Conservation (phyloP, 1,140 invertebrate species). For the Drosophila parvula region DNA sequence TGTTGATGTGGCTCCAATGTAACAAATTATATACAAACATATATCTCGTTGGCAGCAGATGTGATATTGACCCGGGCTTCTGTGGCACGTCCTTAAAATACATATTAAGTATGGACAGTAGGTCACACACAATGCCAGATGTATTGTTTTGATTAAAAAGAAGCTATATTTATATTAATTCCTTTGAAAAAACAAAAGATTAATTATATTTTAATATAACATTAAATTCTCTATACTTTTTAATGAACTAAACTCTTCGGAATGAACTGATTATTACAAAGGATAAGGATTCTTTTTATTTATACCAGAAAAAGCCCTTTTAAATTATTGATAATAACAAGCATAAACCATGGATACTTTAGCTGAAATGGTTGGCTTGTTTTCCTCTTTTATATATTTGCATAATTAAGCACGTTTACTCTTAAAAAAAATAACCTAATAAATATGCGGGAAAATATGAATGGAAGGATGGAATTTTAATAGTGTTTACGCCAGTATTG, state of each 20-base stretch:
- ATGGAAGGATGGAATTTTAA: too few relatives aligned
- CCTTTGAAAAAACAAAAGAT: neutral
- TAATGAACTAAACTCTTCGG: neutral
- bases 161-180: neutral
- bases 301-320: neutral
- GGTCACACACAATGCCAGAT: neutral
- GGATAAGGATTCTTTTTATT: too few relatives aligned
- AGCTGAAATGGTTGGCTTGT: neutral
- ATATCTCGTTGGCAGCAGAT: constrained; percentile 1
- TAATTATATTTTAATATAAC: neutral
- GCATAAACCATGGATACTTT: neutral
- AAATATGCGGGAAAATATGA: neutral
- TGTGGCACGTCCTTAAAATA: neutral
- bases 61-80: neutral
- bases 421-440: neutral
- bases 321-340: neutral
- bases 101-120: neutral
- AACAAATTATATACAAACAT: neutral
- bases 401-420: neutral
- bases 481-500: too few relatives aligned
- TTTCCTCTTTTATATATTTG: neutral
- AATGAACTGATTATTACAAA: too few relatives aligned
- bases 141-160: neutral
- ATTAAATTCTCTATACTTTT: too few relatives aligned
- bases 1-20: constrained; percentile 3